Conservation (phyloP, 2,888 invertebrate genomes). For the Agriopis leucophaearia region DNA sequence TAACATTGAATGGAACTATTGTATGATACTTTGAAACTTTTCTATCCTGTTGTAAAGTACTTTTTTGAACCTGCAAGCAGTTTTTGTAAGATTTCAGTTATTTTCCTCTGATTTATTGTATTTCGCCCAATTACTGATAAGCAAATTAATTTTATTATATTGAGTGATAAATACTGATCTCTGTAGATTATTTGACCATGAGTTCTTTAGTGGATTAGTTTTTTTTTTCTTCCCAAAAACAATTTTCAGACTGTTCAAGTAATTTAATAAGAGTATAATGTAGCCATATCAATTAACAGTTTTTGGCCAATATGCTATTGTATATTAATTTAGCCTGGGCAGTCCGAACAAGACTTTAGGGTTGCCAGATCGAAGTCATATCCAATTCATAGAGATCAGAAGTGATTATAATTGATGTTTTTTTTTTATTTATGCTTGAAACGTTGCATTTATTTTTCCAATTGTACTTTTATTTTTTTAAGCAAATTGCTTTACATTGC, state of each 20-base stretch:
- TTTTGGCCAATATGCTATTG: no score
- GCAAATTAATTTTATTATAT: constrained; percentile 54
- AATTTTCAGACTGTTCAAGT: no score
- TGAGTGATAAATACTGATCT: constrained; percentile 13
- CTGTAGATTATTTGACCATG: no score
- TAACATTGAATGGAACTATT: constrained; percentile 26
- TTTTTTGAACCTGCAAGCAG: constrained; percentile 28
- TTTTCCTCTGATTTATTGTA: constrained; percentile 38
- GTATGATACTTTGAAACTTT: constrained; percentile 26
- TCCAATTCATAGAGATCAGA: neutral
- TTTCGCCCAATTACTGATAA: constrained; percentile 56
- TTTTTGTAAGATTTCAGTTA: constrained; percentile 38
- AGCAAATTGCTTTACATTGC: neutral
- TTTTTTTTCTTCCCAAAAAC: no score
- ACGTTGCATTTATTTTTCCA: constrained; percentile 20
- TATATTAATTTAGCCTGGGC: no score
- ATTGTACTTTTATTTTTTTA: neutral
- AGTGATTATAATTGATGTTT: neutral
- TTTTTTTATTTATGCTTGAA: neutral
- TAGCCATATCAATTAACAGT: no score
- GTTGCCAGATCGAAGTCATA: neutral
- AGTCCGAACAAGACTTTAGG: neutral
- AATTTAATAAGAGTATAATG: no score
- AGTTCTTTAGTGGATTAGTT: no score
- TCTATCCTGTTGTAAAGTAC: constrained; percentile 21